phyloP scores from a whole-genome alignment of 2,888 invertebrate genomes.

The Chloroclysta siterata region DNA sequence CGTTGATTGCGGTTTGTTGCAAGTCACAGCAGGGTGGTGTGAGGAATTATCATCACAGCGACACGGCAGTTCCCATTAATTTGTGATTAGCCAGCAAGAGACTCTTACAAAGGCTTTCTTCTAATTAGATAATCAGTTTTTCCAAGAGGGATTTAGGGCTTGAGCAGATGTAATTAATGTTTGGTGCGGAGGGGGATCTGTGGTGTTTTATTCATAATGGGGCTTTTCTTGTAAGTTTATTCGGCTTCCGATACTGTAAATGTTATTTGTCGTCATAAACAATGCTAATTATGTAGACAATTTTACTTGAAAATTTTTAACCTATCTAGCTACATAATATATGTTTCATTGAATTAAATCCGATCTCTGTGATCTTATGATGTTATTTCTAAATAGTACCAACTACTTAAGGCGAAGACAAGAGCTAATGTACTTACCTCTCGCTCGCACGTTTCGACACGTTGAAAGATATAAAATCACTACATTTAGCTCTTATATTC shows the following conservation, averaged over 20 bases:
- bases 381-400: no score
- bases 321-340: no score
- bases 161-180: conserved; percentile 61
- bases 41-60: conserved; percentile 31
- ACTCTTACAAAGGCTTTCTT: conserved; percentile 72
- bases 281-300: not conserved
- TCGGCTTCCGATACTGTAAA: conserved; percentile 19
- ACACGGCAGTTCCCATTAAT: conserved; percentile 72
- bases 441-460: no score
- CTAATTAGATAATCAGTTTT: conserved; percentile 81
- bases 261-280: conserved; percentile 2
- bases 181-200: conserved; percentile 39
- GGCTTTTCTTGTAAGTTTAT: conserved; percentile 29
- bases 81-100: conserved; percentile 81
- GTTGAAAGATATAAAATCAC: no score
- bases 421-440: no score
- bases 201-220: conserved; percentile 36
- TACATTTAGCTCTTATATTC: no score
- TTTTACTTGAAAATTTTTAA: not conserved
- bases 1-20: not conserved
- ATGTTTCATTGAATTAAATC: no score
- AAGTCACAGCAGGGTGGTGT: conserved; percentile 30
- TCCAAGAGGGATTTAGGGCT: conserved; percentile 64
- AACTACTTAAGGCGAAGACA: no score
- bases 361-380: no score